These are phyloP conservation scores for Salarias fasciatus DNA, from an alignment of 2,797 vertebrate genomes.

Conservation along the genomic window DNA sequence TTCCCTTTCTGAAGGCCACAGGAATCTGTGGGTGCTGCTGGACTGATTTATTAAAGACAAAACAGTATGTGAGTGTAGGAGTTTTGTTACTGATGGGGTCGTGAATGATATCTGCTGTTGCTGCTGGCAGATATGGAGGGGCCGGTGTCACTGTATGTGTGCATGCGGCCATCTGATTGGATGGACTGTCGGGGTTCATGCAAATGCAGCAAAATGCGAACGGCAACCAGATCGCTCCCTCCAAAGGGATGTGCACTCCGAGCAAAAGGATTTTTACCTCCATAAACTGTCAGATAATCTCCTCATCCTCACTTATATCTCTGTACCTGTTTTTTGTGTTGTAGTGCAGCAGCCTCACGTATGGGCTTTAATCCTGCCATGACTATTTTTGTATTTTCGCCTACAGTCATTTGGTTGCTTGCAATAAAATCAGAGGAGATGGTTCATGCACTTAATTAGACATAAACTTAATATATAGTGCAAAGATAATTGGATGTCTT, in stretches of 20 bases:
- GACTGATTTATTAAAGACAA: slow-evolving; percentile 75
- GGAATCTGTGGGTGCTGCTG: slow-evolving; percentile 64
- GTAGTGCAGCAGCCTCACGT: slow-evolving; percentile 17
- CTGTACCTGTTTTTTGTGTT: slow-evolving; percentile 44
- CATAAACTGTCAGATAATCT: slow-evolving; percentile 45
- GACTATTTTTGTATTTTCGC: slow-evolving; percentile 21
- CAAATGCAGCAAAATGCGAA: slow-evolving; percentile 51
- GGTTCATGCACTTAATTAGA: slow-evolving; percentile 28
- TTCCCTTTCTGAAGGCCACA: slow-evolving; percentile 68
- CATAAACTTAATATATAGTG: slow-evolving; percentile 31
- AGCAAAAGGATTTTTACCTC: slow-evolving; percentile 42
- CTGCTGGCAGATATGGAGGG: slow-evolving; percentile 45
- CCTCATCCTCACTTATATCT: slow-evolving; percentile 49
- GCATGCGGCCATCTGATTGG: slow-evolving; percentile 41
- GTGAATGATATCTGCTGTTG: slow-evolving; percentile 66
- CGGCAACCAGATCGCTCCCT: slow-evolving; percentile 22
- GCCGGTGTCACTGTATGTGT: slow-evolving; percentile 66
- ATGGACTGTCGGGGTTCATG: slow-evolving; percentile 48
- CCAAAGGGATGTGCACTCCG: slow-evolving; percentile 36
- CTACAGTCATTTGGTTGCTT: slow-evolving; percentile 28
- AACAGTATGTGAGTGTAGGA: slow-evolving; percentile 65
- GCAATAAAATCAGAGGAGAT: slow-evolving; percentile 18
- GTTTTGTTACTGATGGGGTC: slow-evolving; percentile 63
- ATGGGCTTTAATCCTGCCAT: slow-evolving; percentile 19
- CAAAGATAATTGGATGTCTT: slow-evolving; percentile 28